Base-by-base conservation (phyloP, 2,113 vertebrate genomes). In the Caloenas nicobarica region DNA sequence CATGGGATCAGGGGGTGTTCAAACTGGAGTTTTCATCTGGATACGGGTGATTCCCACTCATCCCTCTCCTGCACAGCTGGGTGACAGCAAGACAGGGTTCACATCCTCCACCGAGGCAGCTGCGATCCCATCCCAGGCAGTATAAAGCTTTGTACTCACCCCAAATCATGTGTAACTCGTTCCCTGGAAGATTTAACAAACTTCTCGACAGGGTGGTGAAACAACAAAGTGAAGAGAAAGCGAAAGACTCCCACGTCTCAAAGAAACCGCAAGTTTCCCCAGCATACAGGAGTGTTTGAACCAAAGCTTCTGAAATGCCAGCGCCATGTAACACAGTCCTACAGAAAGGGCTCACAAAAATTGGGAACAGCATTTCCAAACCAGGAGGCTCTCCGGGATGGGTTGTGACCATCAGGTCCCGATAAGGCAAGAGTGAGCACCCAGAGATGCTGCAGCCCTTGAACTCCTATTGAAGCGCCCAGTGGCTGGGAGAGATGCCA, bases 1-100 rank as follows among this genome's bases (percentile, higher is more conserved):
- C 1, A 0, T 8, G 13, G 29, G 23, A 68, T 31, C 38, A n/a
- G 14, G 0, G 5, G 22, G 50, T 2, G 21, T 21, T 31, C 33
- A 13, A 65, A 42, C 53, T 64, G 7, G 13, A 8, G 1, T 33
- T 62, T 78, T 48, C 42, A 57, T 25, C n/a, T 62, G 86, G 58
- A 28, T 56, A 40, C 0, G 2, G 21, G 31, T 3, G 24, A 15
- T 28, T 34, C 58, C 53, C 31, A 40, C 44, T 11, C 4, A 3
- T 44, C 25, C 29, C 21, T 62, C 34, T 53, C 24, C 38, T 14
- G 25, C 8, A 1, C 24, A 23, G 56, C 33, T 48, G 50, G 68
- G 42, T 25, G 50, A 64, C 1, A 3, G 90, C 66, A 66, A 42
- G 62, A 57, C 33, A 38, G 69, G 54, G 48, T 61, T 61, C 48